These are phyloP conservation scores for Pogonocherus hispidulus DNA, from an alignment of 2,888 invertebrate genomes.

Conservation along the genomic window DNA sequence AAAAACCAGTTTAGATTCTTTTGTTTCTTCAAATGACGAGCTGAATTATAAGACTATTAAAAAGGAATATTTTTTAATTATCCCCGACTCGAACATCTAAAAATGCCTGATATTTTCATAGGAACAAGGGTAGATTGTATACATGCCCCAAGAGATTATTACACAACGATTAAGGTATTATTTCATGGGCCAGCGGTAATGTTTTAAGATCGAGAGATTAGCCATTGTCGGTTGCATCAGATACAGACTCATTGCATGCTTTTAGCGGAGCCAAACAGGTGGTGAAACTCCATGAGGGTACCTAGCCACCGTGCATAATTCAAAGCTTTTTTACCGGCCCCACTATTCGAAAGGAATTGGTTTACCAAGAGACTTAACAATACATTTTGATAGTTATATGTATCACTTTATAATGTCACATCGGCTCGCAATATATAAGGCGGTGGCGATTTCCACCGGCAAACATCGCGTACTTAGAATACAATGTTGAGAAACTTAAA, in stretches of 20 bases:
- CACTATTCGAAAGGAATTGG: neutral
- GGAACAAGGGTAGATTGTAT: conserved; percentile 30
- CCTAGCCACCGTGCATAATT: conserved; percentile 38
- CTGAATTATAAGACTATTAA: no score
- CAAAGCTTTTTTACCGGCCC: conserved; percentile 18
- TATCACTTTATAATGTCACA: no score
- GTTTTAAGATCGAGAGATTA: conserved; percentile 53
- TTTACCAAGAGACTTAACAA: neutral
- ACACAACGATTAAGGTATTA: conserved; percentile 55
- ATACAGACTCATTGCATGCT: conserved; percentile 32
- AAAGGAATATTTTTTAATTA: no score
- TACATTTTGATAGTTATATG: no score
- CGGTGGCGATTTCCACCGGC: no score
- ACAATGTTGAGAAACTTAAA: no score
- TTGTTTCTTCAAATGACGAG: no score
- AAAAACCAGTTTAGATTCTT: no score
- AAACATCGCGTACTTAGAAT: no score
- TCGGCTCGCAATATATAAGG: no score
- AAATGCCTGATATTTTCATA: neutral
- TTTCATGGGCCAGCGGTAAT: conserved; percentile 49
- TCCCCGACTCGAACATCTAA: no score
- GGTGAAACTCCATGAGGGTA: conserved; percentile 38
- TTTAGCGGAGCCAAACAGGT: conserved; percentile 42
- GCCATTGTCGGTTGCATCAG: conserved; percentile 46
- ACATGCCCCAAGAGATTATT: conserved; percentile 35